Percentiles rank a stretch among this genome's conserved stretches.
Evolutionary conservation across 2,888 invertebrate species (phyloP).

Genomic region (Brachylomia viminalis): DNA sequence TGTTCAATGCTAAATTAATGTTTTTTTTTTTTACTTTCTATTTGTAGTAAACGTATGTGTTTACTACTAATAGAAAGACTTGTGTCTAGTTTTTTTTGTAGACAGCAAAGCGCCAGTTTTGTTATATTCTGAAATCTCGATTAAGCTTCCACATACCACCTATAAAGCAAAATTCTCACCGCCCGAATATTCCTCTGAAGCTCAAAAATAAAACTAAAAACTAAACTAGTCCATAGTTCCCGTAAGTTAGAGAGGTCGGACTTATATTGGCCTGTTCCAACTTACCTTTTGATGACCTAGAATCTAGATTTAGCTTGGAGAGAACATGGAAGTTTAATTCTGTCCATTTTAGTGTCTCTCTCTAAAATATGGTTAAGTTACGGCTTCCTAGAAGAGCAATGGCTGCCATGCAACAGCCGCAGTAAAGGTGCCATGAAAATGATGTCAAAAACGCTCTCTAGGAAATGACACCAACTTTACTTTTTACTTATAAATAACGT

Average conservation of each 20-base stretch:
- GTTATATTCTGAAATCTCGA: too few relatives aligned
- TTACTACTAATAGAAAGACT: too few relatives aligned
- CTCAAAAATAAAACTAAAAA: slow-evolving; percentile 5
- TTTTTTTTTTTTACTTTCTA: neutral
- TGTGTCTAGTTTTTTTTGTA: too few relatives aligned
- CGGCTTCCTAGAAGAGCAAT: neutral
- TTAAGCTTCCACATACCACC: neutral
- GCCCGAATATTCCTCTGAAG: neutral
- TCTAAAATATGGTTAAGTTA: neutral
- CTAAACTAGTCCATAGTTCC: neutral
- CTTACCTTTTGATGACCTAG: slow-evolving; percentile 14
- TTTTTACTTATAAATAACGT: too few relatives aligned
- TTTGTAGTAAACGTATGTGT: neutral
- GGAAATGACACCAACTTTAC: neutral
- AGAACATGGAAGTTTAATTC: slow-evolving; percentile 41
- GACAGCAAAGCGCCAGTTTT: too few relatives aligned
- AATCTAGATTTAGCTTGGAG: slow-evolving; percentile 47
- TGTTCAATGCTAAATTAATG: neutral
- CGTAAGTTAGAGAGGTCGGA: slow-evolving; percentile 4
- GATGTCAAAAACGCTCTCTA: neutral
- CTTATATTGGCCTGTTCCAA: slow-evolving; percentile 26
- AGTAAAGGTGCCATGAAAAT: too few relatives aligned
- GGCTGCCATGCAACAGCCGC: neutral
- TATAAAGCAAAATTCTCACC: neutral
- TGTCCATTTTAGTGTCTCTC: neutral